Evolutionary conservation across 2,797 vertebrate species (phyloP).

Genomic region (Schizothorax lantsangensis): DNA sequence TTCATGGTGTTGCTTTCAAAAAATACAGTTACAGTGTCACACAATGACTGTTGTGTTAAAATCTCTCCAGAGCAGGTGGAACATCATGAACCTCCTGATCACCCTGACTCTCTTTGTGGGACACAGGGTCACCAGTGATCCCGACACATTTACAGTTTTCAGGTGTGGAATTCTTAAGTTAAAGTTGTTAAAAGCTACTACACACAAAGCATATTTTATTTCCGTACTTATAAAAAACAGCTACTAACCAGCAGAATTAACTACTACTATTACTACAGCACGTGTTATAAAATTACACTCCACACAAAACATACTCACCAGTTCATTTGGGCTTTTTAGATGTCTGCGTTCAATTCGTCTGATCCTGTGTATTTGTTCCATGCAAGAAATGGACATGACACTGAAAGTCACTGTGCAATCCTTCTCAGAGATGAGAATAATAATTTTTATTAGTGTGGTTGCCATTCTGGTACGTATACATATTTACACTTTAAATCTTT

Average conservation of each 20-base stretch:
- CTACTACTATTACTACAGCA: background rate
- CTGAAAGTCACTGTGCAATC: background rate
- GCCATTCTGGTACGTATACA: background rate
- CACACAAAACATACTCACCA: background rate
- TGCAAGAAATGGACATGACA: background rate
- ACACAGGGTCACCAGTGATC: constrained; percentile 2
- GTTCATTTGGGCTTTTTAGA: background rate
- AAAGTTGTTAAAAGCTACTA: background rate
- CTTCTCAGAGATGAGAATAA: constrained; percentile 4
- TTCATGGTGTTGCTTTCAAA: background rate
- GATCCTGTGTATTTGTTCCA: background rate
- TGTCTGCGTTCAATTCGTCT: background rate
- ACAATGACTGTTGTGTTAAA: background rate
- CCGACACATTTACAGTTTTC: background rate
- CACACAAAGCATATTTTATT: background rate
- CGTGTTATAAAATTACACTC: background rate
- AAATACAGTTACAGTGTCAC: background rate
- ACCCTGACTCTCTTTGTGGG: constrained; percentile 31
- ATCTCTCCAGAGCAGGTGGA: constrained; percentile 17
- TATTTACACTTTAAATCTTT: background rate
- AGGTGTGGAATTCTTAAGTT: constrained; percentile 8
- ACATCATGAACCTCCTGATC: constrained; percentile 43
- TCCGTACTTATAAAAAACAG: background rate
- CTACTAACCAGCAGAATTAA: background rate
- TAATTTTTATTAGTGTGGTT: background rate